Percentiles rank a stretch among this genome's conserved stretches.
phyloP scores from a whole-genome alignment of 2,113 vertebrate species.

The Myiozetetes cayanensis region DNA sequence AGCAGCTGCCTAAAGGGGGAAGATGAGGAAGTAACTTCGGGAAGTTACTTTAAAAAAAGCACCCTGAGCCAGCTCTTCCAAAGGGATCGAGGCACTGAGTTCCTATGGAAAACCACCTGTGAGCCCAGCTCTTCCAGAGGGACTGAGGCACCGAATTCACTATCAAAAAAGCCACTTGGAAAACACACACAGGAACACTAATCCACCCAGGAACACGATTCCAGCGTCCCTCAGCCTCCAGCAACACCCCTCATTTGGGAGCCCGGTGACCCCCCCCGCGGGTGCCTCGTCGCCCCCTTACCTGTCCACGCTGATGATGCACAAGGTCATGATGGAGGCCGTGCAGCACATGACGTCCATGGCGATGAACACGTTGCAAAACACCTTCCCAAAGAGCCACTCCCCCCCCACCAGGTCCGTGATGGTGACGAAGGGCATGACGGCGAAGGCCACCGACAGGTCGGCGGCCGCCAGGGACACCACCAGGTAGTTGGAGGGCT shows the following conservation, averaged over 20 bases:
- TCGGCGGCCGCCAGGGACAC: slow-evolving; percentile 77
- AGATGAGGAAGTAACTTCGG: background rate
- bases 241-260: accelerated
- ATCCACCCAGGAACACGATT: accelerated
- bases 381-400: slow-evolving; percentile 81
- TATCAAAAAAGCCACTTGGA: background rate
- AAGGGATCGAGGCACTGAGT: too few species aligned
- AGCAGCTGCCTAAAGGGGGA: background rate
- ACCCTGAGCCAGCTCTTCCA: background rate
- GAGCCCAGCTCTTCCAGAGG: too few species aligned
- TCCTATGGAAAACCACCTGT: too few species aligned
- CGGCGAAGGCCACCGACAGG: slow-evolving; percentile 77
- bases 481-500: slow-evolving; percentile 82
- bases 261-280: accelerated
- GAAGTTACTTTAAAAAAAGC: background rate
- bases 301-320: slow-evolving; percentile 83
- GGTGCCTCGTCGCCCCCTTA: background rate
- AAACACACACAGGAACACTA: background rate
- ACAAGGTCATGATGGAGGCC: slow-evolving; percentile 80
- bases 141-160: too few species aligned
- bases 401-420: slow-evolving; percentile 80
- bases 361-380: slow-evolving; percentile 81
- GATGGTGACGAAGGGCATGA: slow-evolving; percentile 83
- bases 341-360: slow-evolving; percentile 85
- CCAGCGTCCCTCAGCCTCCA: background rate